A percentile compares a stretch with the other conserved stretches of the same genome.
Conservation (phyloP, 2,113 vertebrate genomes). For the Oryzias woworae region DNA sequence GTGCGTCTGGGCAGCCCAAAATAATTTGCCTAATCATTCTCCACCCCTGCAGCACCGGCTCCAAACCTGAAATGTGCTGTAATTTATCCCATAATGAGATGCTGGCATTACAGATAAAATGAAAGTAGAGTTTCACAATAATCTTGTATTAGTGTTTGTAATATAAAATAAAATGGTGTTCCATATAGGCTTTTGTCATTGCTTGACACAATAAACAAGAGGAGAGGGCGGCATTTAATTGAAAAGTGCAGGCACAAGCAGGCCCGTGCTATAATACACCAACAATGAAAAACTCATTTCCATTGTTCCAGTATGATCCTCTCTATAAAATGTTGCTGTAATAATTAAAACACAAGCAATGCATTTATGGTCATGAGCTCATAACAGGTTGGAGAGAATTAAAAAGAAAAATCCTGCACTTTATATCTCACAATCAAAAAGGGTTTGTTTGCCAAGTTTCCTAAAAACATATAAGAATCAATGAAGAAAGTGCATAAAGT, state of each 20-base stretch:
- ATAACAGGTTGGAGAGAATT: not conserved
- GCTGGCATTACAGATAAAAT: slow-evolving; percentile 66
- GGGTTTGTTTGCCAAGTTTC: not conserved
- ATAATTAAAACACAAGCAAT: not conserved
- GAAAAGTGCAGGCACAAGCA: slow-evolving; percentile 5
- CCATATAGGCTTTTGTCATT: not conserved
- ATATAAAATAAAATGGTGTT: slow-evolving; percentile 32
- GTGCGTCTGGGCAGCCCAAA: slow-evolving; percentile 43
- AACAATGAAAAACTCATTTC: not conserved
- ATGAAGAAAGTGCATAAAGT: not conserved
- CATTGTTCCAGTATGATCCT: not conserved
- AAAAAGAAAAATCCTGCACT: slow-evolving; percentile 17
- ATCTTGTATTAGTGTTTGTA: slow-evolving; percentile 7
- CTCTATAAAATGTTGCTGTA: not conserved
- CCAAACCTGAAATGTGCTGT: slow-evolving; percentile 46
- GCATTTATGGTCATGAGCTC: not conserved
- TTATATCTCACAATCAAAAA: not conserved
- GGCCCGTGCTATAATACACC: not conserved
- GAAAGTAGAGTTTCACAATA: slow-evolving; percentile 44
- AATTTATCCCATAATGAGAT: slow-evolving; percentile 61
- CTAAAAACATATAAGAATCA: not conserved
- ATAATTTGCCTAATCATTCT: slow-evolving; percentile 66
- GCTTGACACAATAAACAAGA: slow-evolving; percentile 14
- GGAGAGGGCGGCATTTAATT: slow-evolving; percentile 9
- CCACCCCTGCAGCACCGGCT: slow-evolving; percentile 36